Percentiles rank a stretch among this genome's conserved stretches.
Conservation (phyloP, 1,140 invertebrate genomes). For the Melipona quadrifasciata region DNA sequence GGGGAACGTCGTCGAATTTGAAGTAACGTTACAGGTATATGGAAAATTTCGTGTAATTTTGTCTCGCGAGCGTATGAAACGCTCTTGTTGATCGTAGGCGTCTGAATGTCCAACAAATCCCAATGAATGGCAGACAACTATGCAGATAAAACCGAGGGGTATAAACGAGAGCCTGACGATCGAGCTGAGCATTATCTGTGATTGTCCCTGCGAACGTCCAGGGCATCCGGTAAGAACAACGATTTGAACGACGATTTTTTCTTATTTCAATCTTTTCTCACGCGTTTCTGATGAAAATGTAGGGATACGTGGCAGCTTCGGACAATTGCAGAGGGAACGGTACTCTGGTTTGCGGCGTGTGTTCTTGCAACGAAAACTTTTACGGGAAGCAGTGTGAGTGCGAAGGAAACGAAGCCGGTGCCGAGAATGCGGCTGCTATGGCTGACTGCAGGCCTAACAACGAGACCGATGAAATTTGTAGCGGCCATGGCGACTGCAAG, state of each 20-base stretch:
- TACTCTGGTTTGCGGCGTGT: constrained; percentile 88
- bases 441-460: constrained; percentile 60
- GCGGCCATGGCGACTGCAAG: constrained; percentile 84
- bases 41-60: no score
- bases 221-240: constrained; percentile 77
- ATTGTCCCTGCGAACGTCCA: constrained; percentile 87
- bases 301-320: constrained; percentile 77
- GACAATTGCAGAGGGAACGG: constrained; percentile 81
- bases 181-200: constrained; percentile 88
- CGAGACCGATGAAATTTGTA: constrained; percentile 78
- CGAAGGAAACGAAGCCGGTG: constrained; percentile 73
- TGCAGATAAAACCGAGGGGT: constrained; percentile 89
- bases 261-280: not conserved
- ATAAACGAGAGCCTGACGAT: constrained; percentile 88
- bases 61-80: not conserved
- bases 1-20: constrained; percentile 82
- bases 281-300: constrained; percentile 7
- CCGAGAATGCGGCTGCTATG: constrained; percentile 37
- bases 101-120: constrained; percentile 83
- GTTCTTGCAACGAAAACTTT: constrained; percentile 85
- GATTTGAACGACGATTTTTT: no score
- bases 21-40: constrained; percentile 67
- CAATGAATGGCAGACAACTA: constrained; percentile 85
- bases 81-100: constrained; percentile 67
- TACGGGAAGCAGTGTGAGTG: constrained; percentile 89